These are phyloP conservation scores for Falco columbarius DNA, from an alignment of 2,797 vertebrate species.

Conservation along the genomic window DNA sequence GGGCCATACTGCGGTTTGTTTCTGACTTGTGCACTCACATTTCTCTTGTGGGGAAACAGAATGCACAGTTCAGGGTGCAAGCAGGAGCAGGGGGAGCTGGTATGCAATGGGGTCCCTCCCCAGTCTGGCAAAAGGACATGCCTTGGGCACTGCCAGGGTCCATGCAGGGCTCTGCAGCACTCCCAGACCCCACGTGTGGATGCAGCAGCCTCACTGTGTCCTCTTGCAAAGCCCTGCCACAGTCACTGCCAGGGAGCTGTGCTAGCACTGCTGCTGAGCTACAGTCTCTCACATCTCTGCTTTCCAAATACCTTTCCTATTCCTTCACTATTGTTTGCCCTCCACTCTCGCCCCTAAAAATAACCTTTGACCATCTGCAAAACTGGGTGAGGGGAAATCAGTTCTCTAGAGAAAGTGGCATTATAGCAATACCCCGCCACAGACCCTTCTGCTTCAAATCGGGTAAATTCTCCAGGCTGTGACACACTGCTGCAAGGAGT, in stretches of 20 bases:
- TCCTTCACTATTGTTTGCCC: not conserved
- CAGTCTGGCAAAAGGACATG: not conserved
- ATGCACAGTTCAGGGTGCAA: rapidly evolving
- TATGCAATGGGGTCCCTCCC: not conserved
- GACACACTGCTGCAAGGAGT: not conserved
- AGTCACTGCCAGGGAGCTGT: not conserved
- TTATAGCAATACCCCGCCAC: not conserved
- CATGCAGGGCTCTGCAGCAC: not conserved
- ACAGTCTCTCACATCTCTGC: not conserved
- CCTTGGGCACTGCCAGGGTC: not conserved
- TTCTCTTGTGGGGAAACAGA: not conserved
- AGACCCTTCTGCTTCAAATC: not conserved
- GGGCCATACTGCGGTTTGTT: not conserved
- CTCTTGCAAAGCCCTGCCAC: not conserved
- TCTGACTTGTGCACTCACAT: not conserved
- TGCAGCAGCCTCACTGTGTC: not conserved
- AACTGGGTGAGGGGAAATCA: not conserved
- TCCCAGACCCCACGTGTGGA: not conserved
- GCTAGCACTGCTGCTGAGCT: not conserved
- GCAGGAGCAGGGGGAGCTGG: not conserved
- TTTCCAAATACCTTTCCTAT: not conserved
- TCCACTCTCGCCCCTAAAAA: not conserved
- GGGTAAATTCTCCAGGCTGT: not conserved
- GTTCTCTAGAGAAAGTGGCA: not conserved
- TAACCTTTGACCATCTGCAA: not conserved